Evolutionary conservation across 2,113 vertebrate species (phyloP).

Genomic region (Eublepharis macularius): DNA sequence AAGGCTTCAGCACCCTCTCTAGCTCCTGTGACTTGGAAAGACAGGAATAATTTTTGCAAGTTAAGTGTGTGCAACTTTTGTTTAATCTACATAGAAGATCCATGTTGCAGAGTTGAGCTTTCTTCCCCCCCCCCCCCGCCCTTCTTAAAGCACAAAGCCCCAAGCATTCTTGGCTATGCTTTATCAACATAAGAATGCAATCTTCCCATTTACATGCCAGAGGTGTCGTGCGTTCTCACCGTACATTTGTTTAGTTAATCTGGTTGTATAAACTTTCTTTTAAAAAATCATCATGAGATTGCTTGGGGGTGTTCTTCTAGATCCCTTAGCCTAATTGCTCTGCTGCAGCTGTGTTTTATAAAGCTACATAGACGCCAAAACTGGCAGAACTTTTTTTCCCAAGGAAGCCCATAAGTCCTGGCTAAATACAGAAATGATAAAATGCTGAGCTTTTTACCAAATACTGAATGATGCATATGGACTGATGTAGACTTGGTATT

Average conservation of each 20-base stretch:
- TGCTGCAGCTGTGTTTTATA: slow-evolving; percentile 21
- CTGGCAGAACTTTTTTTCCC: not conserved
- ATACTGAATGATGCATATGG: not conserved
- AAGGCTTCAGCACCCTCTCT: no score
- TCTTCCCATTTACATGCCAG: slow-evolving; percentile 31
- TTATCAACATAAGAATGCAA: not conserved
- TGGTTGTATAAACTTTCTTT: slow-evolving; percentile 41
- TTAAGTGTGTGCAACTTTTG: not conserved
- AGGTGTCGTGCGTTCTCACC: slow-evolving; percentile 1
- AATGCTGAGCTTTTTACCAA: slow-evolving; percentile 45
- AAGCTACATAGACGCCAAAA: slow-evolving; percentile 22
- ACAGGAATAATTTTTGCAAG: not conserved
- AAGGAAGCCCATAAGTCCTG: no score
- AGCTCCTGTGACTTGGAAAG: not conserved
- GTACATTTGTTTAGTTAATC: slow-evolving; percentile 24
- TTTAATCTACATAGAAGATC: not conserved
- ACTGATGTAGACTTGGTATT: not conserved
- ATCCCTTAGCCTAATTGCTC: not conserved
- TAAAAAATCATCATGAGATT: slow-evolving; percentile 34
- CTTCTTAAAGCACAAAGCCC: not conserved
- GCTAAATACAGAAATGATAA: slow-evolving; percentile 32
- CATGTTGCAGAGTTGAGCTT: not conserved
- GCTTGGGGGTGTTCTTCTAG: slow-evolving; percentile 12
- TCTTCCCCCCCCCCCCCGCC: no score
- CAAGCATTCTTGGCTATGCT: not conserved